A percentile compares a stretch with the other conserved stretches of the same genome.
phyloP scores from a whole-genome alignment of 2,797 vertebrate species.

The Prunella strophiata region DNA sequence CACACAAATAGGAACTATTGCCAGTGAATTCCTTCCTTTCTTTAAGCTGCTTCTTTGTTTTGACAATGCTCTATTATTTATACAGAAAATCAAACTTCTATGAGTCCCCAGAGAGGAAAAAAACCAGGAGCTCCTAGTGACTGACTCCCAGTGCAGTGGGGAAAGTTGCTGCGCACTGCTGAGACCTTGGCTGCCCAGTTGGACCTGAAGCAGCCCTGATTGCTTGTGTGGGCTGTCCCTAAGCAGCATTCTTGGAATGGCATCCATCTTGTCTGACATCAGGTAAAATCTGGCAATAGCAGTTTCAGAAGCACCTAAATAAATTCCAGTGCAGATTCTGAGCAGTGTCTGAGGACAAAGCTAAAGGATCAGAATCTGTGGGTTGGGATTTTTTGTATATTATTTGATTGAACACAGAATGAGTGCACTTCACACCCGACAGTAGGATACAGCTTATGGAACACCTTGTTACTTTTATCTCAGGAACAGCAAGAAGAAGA shows the following conservation, averaged over 20 bases:
- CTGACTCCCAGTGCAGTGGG: background rate
- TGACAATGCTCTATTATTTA: background rate
- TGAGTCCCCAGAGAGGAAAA: background rate
- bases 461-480: background rate
- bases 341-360: background rate
- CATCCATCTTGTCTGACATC: background rate
- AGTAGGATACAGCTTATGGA: background rate
- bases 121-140: background rate
- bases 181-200: background rate
- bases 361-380: background rate
- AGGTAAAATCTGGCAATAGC: background rate
- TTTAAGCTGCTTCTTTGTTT: background rate
- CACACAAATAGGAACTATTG: background rate
- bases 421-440: fast-evolving
- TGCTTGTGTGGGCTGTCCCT: background rate
- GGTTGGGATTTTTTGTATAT: background rate
- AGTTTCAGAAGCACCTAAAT: background rate
- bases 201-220: background rate
- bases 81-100: background rate
- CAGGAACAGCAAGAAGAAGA: background rate
- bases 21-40: background rate
- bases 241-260: background rate
- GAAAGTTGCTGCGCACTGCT: background rate
- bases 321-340: background rate
- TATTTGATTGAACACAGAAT: background rate